Percentiles rank a stretch among this genome's conserved stretches.
These are phyloP conservation scores for Platysteira castanea DNA, from an alignment of 2,113 vertebrate species.

Conservation along the genomic window DNA sequence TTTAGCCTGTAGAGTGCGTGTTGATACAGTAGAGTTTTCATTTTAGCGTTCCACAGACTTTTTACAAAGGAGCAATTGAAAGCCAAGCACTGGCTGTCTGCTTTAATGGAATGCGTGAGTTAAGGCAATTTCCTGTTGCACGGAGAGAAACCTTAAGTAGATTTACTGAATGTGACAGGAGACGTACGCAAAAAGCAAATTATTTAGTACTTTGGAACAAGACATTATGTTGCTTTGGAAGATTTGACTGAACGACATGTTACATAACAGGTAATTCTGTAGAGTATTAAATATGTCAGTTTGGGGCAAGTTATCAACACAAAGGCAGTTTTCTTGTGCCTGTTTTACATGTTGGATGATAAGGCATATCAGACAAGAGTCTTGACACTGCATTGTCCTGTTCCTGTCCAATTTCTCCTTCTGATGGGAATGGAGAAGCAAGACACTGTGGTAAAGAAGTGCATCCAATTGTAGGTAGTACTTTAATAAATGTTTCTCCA, in stretches of 20 bases:
- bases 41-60: neutral
- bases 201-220: conserved; percentile 40
- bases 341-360: neutral
- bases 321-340: neutral
- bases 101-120: conserved; percentile 47
- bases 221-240: neutral
- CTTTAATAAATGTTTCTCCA: neutral
- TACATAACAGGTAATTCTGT: conserved; percentile 29
- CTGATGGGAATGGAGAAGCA: neutral
- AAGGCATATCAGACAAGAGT: neutral
- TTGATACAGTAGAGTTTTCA: conserved; percentile 22
- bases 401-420: neutral
- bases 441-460: neutral
- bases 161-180: conserved; percentile 51
- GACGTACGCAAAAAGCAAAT: conserved; percentile 30
- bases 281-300: conserved; percentile 12
- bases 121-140: conserved; percentile 62
- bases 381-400: neutral
- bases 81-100: neutral
- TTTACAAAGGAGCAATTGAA: conserved; percentile 57
- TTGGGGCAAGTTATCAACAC: neutral
- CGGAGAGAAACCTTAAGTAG: conserved; percentile 53
- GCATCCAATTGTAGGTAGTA: neutral
- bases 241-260: neutral
- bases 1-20: neutral